A percentile compares a stretch with the other conserved stretches of the same genome.
Evolutionary conservation across 1,140 invertebrate species (phyloP).

Genomic region (Apis dorsata): DNA sequence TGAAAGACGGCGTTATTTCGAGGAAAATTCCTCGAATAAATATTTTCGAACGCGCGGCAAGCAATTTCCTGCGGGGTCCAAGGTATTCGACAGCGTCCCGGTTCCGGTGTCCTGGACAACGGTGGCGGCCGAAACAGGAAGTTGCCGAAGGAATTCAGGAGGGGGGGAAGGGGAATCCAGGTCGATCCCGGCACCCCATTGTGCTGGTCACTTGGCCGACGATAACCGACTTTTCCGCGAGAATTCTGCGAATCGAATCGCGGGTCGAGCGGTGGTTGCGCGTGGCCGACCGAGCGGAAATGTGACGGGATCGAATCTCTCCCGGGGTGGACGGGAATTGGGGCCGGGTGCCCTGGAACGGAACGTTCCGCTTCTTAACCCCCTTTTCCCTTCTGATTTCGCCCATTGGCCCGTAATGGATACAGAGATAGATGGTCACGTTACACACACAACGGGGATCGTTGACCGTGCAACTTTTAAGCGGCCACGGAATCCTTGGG

Average conservation of each 20-base stretch:
- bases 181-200: slow-evolving; percentile 20
- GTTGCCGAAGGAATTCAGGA: slow-evolving; percentile 54
- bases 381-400: slow-evolving; percentile 1
- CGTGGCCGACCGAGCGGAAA: slow-evolving; percentile 50
- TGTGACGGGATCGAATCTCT: slow-evolving; percentile 37
- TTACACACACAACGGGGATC: not conserved
- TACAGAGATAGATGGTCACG: slow-evolving; percentile 27
- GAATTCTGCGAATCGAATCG: slow-evolving; percentile 53
- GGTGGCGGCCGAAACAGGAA: slow-evolving; percentile 26
- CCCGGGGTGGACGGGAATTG: not conserved
- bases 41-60: slow-evolving; percentile 61
- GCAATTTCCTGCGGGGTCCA: slow-evolving; percentile 40
- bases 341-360: no score
- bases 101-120: slow-evolving; percentile 28
- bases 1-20: slow-evolving; percentile 54
- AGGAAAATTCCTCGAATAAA: slow-evolving; percentile 70
- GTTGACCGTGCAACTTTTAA: slow-evolving; percentile 15
- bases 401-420: slow-evolving; percentile 22
- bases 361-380: slow-evolving; percentile 40
- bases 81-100: slow-evolving; percentile 40
- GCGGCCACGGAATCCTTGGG: not conserved
- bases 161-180: slow-evolving; percentile 28
- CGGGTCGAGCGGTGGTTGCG: not conserved
- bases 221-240: slow-evolving; percentile 30
- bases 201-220: slow-evolving; percentile 29